Evolutionary conservation across 2,113 vertebrate genomes (phyloP).

Genomic region (Phylloscopus trochilus): DNA sequence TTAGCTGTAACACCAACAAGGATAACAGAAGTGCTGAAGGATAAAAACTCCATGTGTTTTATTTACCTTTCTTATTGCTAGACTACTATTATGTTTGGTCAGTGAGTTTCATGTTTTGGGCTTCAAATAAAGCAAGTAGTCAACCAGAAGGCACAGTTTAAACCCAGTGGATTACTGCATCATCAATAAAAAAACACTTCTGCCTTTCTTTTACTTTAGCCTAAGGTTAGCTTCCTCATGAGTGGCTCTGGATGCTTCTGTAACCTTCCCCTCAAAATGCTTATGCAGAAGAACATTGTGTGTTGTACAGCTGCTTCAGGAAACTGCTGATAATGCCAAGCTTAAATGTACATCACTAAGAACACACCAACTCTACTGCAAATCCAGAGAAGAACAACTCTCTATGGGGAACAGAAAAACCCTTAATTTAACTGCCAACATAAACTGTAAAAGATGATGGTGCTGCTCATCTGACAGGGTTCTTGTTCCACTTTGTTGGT

Average conservation of each 20-base stretch:
- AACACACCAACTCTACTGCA: slow-evolving; percentile 29
- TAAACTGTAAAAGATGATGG: slow-evolving; percentile 11
- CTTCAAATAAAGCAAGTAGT: slow-evolving; percentile 52
- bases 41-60: slow-evolving; percentile 68
- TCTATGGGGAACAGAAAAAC: background rate
- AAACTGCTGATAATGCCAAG: slow-evolving; percentile 58
- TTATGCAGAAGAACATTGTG: slow-evolving; percentile 48
- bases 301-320: slow-evolving; percentile 37
- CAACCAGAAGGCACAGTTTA: slow-evolving; percentile 54
- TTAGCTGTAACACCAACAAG: slow-evolving; percentile 59
- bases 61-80: slow-evolving; percentile 74
- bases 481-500: slow-evolving; percentile 36
- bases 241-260: slow-evolving; percentile 39
- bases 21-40: slow-evolving; percentile 52
- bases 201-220: slow-evolving; percentile 36
- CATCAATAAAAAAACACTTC: slow-evolving; percentile 18
- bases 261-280: slow-evolving; percentile 44
- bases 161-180: slow-evolving; percentile 18
- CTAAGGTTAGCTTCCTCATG: slow-evolving; percentile 54
- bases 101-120: slow-evolving; percentile 63
- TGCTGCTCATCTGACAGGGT: slow-evolving; percentile 18
- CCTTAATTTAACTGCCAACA: background rate
- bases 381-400: background rate
- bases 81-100: slow-evolving; percentile 77
- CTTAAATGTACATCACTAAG: slow-evolving; percentile 5